Conservation (phyloP, 2,113 vertebrate species). For the Andinoacara biseriatus region DNA sequence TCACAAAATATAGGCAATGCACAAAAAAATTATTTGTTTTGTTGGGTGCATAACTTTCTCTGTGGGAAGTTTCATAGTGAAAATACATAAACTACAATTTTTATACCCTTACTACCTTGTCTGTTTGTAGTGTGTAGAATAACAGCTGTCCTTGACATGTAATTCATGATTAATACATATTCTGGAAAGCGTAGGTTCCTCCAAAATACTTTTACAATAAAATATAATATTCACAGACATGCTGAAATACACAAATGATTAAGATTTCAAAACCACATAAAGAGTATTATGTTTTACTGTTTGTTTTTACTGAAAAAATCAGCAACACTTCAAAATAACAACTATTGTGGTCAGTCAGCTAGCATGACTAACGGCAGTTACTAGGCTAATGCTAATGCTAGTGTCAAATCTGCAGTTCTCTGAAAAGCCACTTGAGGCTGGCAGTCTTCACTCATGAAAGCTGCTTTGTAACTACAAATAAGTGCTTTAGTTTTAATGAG, state of each 20-base stretch:
- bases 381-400: neutral
- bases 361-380: neutral
- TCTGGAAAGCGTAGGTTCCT: neutral
- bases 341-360: neutral
- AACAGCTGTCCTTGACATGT: neutral
- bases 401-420: neutral
- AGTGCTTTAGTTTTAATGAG: neutral
- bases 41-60: neutral
- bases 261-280: neutral
- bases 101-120: neutral
- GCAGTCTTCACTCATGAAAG: neutral
- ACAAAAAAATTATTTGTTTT: conserved; percentile 25
- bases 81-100: neutral
- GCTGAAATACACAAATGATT: neutral
- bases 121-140: neutral
- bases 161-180: neutral
- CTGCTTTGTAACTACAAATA: neutral
- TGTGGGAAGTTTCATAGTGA: neutral
- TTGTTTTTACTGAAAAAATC: no score
- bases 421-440: neutral
- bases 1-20: conserved; percentile 20
- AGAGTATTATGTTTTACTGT: neutral
- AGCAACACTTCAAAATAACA: neutral
- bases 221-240: neutral
- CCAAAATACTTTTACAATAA: neutral